Evolutionary conservation across 2,113 vertebrate genomes (phyloP), one percentile per base, ranked within the genome.

Genomic region (Bufo bufo): DNA sequence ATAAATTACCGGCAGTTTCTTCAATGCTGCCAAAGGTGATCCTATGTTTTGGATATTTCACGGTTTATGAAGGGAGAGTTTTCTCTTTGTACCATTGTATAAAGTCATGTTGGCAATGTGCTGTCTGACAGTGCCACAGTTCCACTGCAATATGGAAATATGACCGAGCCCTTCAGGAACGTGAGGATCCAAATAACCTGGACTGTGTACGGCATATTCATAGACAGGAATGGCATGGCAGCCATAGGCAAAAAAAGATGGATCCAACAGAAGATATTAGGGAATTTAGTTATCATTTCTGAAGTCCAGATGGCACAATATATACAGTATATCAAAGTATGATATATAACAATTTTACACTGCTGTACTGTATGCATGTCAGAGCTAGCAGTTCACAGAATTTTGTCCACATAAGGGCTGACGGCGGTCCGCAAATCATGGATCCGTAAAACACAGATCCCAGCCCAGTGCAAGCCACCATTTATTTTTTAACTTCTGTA

Each of bases 131-230:
- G 74, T 85, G 49, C 66, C 71, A 58, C 52, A 33, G 17, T 72
- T 85, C 71, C 56, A 63, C 71, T 20, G 58, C 61, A 45, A 49
- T 77, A 85, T 85, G 84, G 84, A 85, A 85, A 85, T 19, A 85
- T 86, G 56, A 86, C n/a, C 45, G 85, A 77, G 56, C 58, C 59
- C 84, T 74, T 77, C 72, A 77, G 85, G 85, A 86, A 78, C 85
- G 85, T 72, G 23, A n/a, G 43, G 11, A 59, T 86, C 74, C 58
- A 63, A 86, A 86, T n/a, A 86, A 78, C 63, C 72, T 19, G 50
- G 72, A 43, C 56, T 63, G 4, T 85, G 72, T 77, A 61, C 19
- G 61, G 20, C 20, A 59, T 85, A 72, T 85, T 85, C 56, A 63
- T 72, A 77, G 84, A 56, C 84, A 63, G 84, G 8, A 74, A n/a